These are phyloP conservation scores for Pipistrellus nathusii DNA, from an alignment of 2,797 vertebrate genomes.

Conservation along the genomic window DNA sequence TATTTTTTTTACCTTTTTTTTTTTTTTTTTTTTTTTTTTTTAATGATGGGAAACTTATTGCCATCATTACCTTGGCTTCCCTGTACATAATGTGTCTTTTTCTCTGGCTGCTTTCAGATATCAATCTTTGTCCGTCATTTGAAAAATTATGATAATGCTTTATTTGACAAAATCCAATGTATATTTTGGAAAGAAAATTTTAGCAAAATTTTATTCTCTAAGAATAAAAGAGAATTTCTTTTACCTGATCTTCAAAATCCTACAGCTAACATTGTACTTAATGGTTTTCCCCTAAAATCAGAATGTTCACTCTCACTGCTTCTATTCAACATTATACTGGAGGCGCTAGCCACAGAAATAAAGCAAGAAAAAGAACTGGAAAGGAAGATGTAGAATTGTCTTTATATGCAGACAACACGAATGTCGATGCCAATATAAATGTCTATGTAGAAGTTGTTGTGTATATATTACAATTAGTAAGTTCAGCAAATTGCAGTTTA, in stretches of 20 bases:
- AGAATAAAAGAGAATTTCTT: conserved; percentile 3
- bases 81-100: background rate
- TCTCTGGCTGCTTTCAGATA: background rate
- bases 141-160: background rate
- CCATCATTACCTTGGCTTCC: background rate
- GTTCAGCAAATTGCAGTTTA: background rate
- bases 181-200: background rate
- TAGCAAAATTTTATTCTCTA: background rate
- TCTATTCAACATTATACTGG: background rate
- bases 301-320: background rate
- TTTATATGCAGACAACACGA: background rate
- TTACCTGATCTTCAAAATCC: background rate
- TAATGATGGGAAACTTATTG: background rate
- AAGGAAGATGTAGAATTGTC: background rate
- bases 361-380: background rate
- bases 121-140: background rate
- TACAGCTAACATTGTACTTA: background rate
- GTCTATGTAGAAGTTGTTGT: background rate
- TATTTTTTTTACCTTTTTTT: background rate
- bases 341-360: background rate
- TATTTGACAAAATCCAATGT: background rate
- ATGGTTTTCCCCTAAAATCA: background rate
- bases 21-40: background rate
- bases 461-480: background rate
- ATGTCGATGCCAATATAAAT: background rate